A percentile compares a stretch with the other conserved stretches of the same genome.
Conservation (phyloP, 2,113 vertebrate species). For the Cyrtonyx montezumae region DNA sequence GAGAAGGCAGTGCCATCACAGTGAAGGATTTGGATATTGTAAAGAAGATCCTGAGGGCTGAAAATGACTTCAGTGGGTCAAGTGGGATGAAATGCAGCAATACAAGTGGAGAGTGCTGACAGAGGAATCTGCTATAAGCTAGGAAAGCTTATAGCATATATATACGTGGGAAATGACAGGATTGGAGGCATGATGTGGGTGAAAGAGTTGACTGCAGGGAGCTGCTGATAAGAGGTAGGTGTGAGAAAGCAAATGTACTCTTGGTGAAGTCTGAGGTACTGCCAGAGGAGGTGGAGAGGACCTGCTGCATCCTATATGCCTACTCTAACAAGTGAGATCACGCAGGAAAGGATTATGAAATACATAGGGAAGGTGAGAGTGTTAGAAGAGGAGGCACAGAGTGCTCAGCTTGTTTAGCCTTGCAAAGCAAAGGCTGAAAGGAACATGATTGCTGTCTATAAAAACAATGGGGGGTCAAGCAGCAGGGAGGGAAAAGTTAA, state of each 20-base stretch:
- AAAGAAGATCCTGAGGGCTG: not conserved
- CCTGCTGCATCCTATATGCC: not conserved
- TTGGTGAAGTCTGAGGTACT: not conserved
- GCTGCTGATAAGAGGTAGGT: not conserved
- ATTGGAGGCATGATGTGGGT: not conserved
- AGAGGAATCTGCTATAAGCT: not conserved
- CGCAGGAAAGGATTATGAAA: not conserved
- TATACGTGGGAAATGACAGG: not conserved
- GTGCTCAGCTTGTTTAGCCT: not conserved
- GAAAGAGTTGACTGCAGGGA: not conserved
- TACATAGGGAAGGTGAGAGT: not conserved
- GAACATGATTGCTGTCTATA: not conserved
- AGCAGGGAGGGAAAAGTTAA: not conserved
- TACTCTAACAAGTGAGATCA: not conserved
- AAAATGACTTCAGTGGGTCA: not conserved
- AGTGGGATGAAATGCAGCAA: not conserved
- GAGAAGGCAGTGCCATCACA: not conserved
- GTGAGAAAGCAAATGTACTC: not conserved
- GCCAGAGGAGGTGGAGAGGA: not conserved
- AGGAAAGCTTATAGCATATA: too few species aligned
- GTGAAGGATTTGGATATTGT: not conserved
- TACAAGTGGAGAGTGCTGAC: not conserved
- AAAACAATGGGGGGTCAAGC: constrained; percentile 12
- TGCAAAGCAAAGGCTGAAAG: not conserved
- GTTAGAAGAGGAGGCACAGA: not conserved